Conservation (phyloP, 2,888 invertebrate genomes). For the Resseliella maxima region DNA sequence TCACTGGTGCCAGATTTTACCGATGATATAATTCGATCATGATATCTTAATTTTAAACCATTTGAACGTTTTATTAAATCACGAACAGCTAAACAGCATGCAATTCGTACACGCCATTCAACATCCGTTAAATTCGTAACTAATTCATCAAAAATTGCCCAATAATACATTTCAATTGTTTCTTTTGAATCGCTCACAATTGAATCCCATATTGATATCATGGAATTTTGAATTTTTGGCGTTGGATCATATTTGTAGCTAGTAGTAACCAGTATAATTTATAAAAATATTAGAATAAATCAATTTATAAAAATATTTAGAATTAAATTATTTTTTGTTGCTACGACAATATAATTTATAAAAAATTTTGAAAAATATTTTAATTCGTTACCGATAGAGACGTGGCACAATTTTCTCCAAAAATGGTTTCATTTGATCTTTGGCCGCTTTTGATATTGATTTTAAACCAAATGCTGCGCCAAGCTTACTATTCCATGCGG, state of each 20-base stretch:
- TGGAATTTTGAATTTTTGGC: conserved; percentile 89
- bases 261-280: no score
- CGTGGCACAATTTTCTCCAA: conserved; percentile 88
- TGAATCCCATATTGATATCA: conserved; percentile 94
- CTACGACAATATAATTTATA: no score
- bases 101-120: conserved; percentile 91
- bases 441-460: conserved; percentile 85
- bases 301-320: no score
- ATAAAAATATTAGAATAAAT: no score
- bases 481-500: conserved; percentile 90
- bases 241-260: conserved; percentile 90
- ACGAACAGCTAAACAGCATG: conserved; percentile 87
- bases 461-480: conserved; percentile 95
- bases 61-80: conserved; percentile 80
- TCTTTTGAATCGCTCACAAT: conserved; percentile 87
- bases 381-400: no score
- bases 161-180: conserved; percentile 72
- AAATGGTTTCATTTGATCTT: conserved; percentile 83
- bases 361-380: no score
- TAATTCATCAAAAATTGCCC: conserved; percentile 76
- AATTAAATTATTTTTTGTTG: no score
- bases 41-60: conserved; percentile 65
- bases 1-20: conserved; percentile 55
- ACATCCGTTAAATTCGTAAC: conserved; percentile 82
- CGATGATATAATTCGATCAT: conserved; percentile 61